These are phyloP conservation scores for Lutraria rhynchaena DNA, from an alignment of 1,140 invertebrate genomes.

Conservation along the genomic window DNA sequence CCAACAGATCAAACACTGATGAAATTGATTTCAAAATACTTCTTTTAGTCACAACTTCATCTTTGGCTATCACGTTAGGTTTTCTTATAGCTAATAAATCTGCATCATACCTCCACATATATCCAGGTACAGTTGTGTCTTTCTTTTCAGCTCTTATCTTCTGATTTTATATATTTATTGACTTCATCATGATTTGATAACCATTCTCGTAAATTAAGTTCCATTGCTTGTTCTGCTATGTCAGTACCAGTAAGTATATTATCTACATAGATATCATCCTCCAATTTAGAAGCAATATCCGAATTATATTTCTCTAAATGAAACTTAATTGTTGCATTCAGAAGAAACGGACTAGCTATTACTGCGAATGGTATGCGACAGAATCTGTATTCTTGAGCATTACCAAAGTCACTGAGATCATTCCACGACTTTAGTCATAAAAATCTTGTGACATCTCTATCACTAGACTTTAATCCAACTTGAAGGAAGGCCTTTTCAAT, in stretches of 20 bases:
- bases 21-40: background rate
- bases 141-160: too few species aligned
- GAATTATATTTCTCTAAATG: conserved; percentile 31
- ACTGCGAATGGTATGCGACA: conserved; percentile 54
- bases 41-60: too few species aligned
- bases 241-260: background rate
- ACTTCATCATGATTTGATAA: background rate
- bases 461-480: background rate
- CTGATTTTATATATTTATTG: too few species aligned
- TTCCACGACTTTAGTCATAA: conserved; percentile 35
- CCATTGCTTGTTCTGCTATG: background rate
- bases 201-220: background rate
- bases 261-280: background rate
- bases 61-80: too few species aligned
- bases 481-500: conserved; percentile 31
- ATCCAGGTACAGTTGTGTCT: too few species aligned
- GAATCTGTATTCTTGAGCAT: conserved; percentile 49
- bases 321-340: conserved; percentile 27
- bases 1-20: background rate
- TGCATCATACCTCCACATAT: too few species aligned
- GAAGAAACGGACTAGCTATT: conserved; percentile 51
- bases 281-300: too few species aligned
- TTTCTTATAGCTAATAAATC: too few species aligned
- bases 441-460: conserved; percentile 51
- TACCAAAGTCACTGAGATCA: background rate